These are phyloP conservation scores for human DNA, from an alignment of 2,113 vertebrate genomes.

Conservation along the genomic window GRCh38 chr21:36824501-36825000, in stretches of 20 bases:
- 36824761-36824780: not conserved
- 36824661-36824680: not conserved
- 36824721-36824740: not conserved
- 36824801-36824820: not conserved
- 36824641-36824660: not conserved
- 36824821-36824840: not conserved
- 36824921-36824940: not conserved
- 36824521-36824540: no score
- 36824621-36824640: not conserved
- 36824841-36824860: not conserved
- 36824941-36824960: not conserved
- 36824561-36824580: no score
- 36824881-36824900: not conserved
- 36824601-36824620: not conserved
- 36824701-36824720: not conserved
- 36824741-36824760: not conserved
- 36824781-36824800: not conserved
- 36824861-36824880: accelerated
- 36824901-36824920: not conserved
- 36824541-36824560: no score
- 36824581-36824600: no score
- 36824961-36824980: not conserved
- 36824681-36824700: not conserved
- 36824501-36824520: no score
- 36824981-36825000: not conserved